These are phyloP conservation scores for Mythimna vitellina DNA, from an alignment of 2,888 invertebrate species.

Conservation along the genomic window DNA sequence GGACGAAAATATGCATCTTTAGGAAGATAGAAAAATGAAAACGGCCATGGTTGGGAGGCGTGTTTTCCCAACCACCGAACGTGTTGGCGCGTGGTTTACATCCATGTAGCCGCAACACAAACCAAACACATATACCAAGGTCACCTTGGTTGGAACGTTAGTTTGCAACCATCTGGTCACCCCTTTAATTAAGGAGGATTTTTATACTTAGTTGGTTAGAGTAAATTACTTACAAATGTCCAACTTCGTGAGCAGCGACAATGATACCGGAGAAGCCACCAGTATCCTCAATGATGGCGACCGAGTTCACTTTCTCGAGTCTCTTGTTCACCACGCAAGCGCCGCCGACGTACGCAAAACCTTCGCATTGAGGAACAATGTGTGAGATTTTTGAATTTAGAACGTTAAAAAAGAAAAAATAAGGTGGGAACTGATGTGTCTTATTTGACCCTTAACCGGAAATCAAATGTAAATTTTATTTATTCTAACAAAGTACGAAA, in stretches of 20 bases:
- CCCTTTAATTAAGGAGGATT: too few species aligned
- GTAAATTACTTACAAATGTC: constrained; percentile 95
- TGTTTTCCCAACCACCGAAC: too few species aligned
- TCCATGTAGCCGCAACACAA: too few species aligned
- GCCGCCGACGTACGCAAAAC: constrained; percentile 98
- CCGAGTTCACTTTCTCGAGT: constrained; percentile 98
- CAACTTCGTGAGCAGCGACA: constrained; percentile 98
- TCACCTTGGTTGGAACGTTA: too few species aligned
- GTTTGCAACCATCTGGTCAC: too few species aligned
- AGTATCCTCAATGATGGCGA: constrained; percentile 98
- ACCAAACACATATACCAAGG: too few species aligned
- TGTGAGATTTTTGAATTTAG: constrained; percentile 32
- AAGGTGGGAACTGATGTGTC: neutral
- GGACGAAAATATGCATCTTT: too few species aligned
- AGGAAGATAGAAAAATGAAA: too few species aligned
- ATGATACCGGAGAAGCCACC: constrained; percentile 99
- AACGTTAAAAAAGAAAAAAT: neutral
- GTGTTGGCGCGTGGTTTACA: too few species aligned
- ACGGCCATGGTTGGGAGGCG: too few species aligned
- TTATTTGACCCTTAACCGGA: too few species aligned
- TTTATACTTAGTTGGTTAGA: too few species aligned
- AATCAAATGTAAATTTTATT: neutral
- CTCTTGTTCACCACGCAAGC: constrained; percentile 99
- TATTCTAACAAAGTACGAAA: neutral
- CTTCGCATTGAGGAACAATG: constrained; percentile 84